phyloP scores from a whole-genome alignment of 1,140 invertebrate genomes.

The Drosophila punjabiensis region DNA sequence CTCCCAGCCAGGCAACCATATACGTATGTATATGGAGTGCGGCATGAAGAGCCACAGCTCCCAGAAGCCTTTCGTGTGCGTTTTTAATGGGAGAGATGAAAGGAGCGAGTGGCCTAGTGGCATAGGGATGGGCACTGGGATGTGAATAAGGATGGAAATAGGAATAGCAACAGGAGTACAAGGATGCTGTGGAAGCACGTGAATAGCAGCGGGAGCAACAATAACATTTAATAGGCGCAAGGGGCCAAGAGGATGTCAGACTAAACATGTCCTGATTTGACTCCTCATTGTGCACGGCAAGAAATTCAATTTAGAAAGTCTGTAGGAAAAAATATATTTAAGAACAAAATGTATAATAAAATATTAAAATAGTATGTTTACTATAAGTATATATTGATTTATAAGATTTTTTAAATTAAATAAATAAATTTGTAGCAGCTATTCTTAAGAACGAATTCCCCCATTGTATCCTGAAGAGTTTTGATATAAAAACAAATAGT shows the following conservation, averaged over 20 bases:
- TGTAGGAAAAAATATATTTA: neutral
- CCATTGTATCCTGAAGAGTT: no score
- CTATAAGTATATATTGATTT: no score
- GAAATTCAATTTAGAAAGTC: neutral
- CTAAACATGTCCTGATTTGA: conserved; percentile 40
- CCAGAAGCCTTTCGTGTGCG: conserved; percentile 57
- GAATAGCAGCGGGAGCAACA: conserved; percentile 42
- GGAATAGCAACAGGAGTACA: conserved; percentile 11
- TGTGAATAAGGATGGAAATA: conserved; percentile 8
- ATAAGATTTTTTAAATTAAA: no score
- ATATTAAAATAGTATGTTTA: neutral
- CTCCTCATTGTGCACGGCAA: conserved; percentile 5
- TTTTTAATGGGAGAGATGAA: conserved; percentile 46
- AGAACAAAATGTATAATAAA: neutral
- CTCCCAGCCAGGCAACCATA: conserved; percentile 43
- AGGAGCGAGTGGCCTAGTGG: conserved; percentile 12
- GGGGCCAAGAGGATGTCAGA: conserved; percentile 25
- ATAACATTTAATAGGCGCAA: conserved; percentile 41
- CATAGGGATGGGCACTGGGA: conserved; percentile 2
- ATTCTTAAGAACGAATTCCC: no score
- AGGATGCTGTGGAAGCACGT: conserved; percentile 26
- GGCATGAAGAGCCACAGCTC: conserved; percentile 13
- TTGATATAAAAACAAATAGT: no score
- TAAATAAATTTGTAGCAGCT: no score
- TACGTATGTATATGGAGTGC: neutral